Evolutionary conservation across 2,888 invertebrate genomes (phyloP).

Genomic region (Agrochola lota): DNA sequence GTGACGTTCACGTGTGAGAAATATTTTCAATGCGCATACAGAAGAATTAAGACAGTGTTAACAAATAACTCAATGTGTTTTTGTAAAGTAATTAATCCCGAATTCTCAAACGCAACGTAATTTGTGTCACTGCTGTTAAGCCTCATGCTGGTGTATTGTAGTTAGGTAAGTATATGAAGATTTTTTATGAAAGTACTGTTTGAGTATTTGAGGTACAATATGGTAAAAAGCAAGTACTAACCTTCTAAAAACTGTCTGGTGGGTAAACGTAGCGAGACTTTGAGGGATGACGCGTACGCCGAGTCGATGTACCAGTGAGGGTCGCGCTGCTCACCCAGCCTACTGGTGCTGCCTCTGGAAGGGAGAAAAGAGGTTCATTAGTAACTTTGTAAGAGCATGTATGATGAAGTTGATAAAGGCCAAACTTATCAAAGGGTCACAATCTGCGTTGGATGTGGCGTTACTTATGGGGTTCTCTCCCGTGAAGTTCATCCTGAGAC

Average conservation of each 20-base stretch:
- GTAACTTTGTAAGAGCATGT: background rate
- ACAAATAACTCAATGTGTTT: background rate
- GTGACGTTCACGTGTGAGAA: background rate
- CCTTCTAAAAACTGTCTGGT: constrained; percentile 88
- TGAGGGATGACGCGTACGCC: constrained; percentile 87
- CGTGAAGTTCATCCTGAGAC: background rate
- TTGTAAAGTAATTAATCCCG: background rate
- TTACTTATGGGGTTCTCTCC: background rate
- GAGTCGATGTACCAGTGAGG: constrained; percentile 89
- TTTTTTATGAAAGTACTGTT: background rate
- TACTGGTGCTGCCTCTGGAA: constrained; percentile 84
- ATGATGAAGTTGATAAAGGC: background rate
- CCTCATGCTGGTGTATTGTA: background rate
- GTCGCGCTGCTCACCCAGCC: constrained; percentile 85
- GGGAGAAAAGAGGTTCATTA: constrained; percentile 24
- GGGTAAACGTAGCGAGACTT: constrained; percentile 86
- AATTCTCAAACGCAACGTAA: background rate
- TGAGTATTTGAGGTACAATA: background rate
- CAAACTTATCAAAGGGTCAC: background rate
- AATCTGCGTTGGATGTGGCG: no score
- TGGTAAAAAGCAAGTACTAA: constrained; percentile 56
- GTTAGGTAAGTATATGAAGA: background rate
- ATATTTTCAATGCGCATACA: background rate
- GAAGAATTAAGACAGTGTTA: background rate
- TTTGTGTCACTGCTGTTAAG: background rate